Base-by-base conservation (phyloP, 2,888 invertebrate species). In the Drosophila fulvimacula region DNA sequence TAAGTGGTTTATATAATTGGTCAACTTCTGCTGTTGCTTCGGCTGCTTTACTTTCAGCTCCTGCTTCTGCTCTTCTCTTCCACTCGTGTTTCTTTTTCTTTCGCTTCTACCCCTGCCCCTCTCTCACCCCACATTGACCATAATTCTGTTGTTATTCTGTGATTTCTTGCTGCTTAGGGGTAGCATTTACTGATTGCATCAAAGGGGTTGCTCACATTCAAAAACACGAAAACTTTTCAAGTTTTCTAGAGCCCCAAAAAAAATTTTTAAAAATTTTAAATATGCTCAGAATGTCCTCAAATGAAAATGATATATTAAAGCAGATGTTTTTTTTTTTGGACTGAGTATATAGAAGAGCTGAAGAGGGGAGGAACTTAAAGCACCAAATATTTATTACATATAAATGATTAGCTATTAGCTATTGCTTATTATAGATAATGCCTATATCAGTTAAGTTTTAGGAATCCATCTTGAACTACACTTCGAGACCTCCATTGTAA, bases 1-100 rank as follows among this genome's bases (percentile, higher is more conserved):
- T 77, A 79, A 82, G 88, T 88, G 82, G 88, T 82, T 82, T 88
- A 86, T 82, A 82, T 82, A 82, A 82, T 82, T 82, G 82, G 82
- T 82, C 82, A 82, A 88, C 86, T 82, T 86, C 68, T 80, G 81
- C 71, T 57, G 41, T 57, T 53, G 53, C 76, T 61, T 36, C 73
- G 24, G 56, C 61, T 56, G 21, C 49, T 57, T 52, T 24, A 5
- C 39, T 19, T 53, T 39, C 64, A 58, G 38, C 64, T 58, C 36
- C 73, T 65, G 38, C 52, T 30, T 36, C 55, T n/a, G 1, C 55
- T n/a, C 30, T 36, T 39, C 55, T n/a, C 30, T 36, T 39, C 46
- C 38, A 30, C 48, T 48, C n/a, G 52, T 24, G n/a, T 13, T 17
- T 11, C 11, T 36, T 5, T 1, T 15, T 34, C 15, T 34, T 13